These are phyloP conservation scores for Cheilinus undulatus DNA, from an alignment of 2,113 vertebrate genomes.

Conservation along the genomic window DNA sequence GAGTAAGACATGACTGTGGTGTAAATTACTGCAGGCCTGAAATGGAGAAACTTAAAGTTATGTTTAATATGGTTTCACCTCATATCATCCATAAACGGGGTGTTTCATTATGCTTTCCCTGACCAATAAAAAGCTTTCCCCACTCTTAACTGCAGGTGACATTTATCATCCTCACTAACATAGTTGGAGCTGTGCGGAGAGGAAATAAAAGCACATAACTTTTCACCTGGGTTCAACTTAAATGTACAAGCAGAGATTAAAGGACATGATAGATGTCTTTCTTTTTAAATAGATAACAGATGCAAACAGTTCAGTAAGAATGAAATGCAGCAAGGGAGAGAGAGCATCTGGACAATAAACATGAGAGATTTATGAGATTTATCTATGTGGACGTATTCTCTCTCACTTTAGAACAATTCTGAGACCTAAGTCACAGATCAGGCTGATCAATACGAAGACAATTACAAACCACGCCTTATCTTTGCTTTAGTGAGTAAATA, in stretches of 20 bases:
- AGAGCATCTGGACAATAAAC: constrained; percentile 8
- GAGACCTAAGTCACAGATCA: constrained; percentile 2
- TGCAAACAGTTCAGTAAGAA: constrained; percentile 14
- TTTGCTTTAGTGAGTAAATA: not conserved
- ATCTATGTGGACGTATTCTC: constrained; percentile 8
- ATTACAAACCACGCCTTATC: not conserved
- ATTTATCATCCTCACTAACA: constrained; percentile 17
- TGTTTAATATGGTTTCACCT: too few relatives aligned
- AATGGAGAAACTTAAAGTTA: too few relatives aligned
- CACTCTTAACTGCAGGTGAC: not conserved
- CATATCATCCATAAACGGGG: too few relatives aligned
- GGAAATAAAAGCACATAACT: not conserved
- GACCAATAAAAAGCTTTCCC: constrained; percentile 8
- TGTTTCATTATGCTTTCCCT: constrained; percentile 2
- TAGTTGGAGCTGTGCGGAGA: not conserved
- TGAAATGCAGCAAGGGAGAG: constrained; percentile 2
- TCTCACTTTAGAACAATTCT: constrained; percentile 3
- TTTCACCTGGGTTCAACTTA: constrained; percentile 1
- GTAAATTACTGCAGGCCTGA: too few relatives aligned
- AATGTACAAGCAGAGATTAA: not conserved
- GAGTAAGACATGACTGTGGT: not conserved
- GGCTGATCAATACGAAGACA: constrained; percentile 2
- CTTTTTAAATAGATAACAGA: constrained; percentile 31
- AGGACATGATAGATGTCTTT: constrained; percentile 20
- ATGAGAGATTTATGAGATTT: constrained; percentile 22